Base-by-base conservation (phyloP, 2,888 invertebrate genomes). In the Craniophora ligustri region DNA sequence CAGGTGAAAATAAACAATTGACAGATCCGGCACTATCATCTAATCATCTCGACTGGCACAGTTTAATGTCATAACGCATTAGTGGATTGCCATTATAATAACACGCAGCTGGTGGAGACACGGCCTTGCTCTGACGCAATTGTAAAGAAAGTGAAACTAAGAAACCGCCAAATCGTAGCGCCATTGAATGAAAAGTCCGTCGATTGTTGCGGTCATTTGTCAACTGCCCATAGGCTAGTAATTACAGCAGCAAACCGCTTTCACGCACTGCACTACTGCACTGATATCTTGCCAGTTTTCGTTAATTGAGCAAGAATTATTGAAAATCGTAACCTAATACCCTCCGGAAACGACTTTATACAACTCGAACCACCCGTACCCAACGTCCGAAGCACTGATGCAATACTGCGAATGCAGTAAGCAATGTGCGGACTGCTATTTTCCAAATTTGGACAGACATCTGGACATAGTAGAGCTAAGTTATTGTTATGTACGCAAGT, bases 81-180 rank as follows among this genome's bases (percentile, higher is more conserved):
- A 81, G 81, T 76, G 72, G 75, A 82, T 82, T 79, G 78, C 62
- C 53, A 65, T 84, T 74, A 81, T 81, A 81, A 78, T 81, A 80
- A 63, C 67, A 72, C 56, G 67, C 70, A 72, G 70, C 64, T 68
- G 67, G 57, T 72, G 75, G 72, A 76, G 75, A 75, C 76, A 75
- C 72, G 84, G 82, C 83, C 85, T 87, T 85, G 83, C 66, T 64
- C 66, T 86, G 84, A 85, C 84, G 85, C 76, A 86, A 85, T 74
- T 48, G 23, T 61, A 68, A 88, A 82, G 88, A 89, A 90, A 90
- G 90, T 87, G 88, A 89, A 89, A 89, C 82, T 81, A 74, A 78
- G 78, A 85, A 84, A 86, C 82, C 76, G 76, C 79, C 80, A 80
- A 87, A 86, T 78, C 75, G 72, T 67, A 74, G 72, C 74, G 78